phyloP scores from a whole-genome alignment of 2,113 vertebrate genomes.

The Nesoenas mayeri region DNA sequence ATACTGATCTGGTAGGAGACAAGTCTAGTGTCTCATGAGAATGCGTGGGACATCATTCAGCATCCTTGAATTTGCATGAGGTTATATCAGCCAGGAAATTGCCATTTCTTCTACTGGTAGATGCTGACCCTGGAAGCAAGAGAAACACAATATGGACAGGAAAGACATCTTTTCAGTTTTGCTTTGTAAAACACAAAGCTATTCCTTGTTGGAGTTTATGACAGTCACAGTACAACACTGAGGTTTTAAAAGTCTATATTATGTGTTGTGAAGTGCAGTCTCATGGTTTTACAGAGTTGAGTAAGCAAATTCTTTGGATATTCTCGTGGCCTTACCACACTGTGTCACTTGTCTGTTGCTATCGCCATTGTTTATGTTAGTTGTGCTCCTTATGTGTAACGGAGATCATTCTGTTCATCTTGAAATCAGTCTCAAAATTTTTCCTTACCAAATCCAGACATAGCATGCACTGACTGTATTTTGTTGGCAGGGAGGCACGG shows the following conservation, averaged over 20 bases:
- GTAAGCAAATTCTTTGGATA: conserved; percentile 39
- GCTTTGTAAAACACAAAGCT: not conserved
- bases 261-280: not conserved
- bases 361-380: not conserved
- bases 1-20: not conserved
- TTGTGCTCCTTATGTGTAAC: not conserved
- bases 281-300: conserved; percentile 39
- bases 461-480: not conserved
- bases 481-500: not conserved
- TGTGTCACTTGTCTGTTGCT: not conserved
- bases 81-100: not conserved
- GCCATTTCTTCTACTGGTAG: not conserved
- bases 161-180: not conserved
- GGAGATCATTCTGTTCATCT: not conserved
- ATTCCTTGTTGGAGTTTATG: not conserved
- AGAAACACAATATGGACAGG: not conserved
- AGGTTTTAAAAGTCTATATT: conserved; percentile 49
- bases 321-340: conserved; percentile 19
- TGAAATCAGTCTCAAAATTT: not conserved
- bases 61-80: not conserved
- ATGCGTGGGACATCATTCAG: not conserved
- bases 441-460: not conserved
- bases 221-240: not conserved
- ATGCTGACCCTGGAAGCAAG: not conserved
- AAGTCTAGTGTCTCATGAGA: not conserved